Evolutionary conservation across 2,113 vertebrate genomes (phyloP).

Genomic region (Phaetusa simplex): DNA sequence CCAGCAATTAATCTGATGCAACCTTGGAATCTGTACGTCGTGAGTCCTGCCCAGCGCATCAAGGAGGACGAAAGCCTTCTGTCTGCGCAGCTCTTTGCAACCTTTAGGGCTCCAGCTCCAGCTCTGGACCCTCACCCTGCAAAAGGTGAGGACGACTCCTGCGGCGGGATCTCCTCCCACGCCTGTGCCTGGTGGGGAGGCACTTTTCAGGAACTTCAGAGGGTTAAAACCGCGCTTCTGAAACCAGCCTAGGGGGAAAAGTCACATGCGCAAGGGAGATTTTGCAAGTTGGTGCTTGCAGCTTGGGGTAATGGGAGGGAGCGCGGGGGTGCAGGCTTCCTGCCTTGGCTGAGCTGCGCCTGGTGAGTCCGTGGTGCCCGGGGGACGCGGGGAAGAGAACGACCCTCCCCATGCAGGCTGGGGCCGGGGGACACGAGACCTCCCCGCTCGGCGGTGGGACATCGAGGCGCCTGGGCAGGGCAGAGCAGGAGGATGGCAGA

Average conservation of each 20-base stretch:
- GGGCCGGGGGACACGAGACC: neutral
- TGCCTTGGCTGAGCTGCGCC: neutral
- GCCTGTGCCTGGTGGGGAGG: neutral
- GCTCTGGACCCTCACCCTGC: neutral
- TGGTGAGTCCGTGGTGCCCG: neutral
- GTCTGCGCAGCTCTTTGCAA: neutral
- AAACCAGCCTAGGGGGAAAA: neutral
- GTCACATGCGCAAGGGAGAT: conserved; percentile 35
- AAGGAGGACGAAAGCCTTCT: neutral
- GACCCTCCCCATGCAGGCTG: neutral
- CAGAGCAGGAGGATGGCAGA: neutral
- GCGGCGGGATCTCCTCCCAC: neutral
- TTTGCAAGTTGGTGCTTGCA: conserved; percentile 46
- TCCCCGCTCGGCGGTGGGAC: neutral
- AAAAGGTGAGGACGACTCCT: neutral
- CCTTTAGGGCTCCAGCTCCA: neutral
- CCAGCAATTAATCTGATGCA: neutral
- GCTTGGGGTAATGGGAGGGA: neutral
- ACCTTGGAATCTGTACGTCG: neutral
- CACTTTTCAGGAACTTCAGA: neutral
- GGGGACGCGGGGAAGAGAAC: neutral
- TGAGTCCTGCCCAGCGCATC: neutral
- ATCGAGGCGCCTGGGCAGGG: neutral
- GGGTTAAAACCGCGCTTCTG: conserved; percentile 23
- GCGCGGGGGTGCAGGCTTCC: neutral